Evolutionary conservation across 2,113 vertebrate genomes (phyloP).

Genomic region (Lota lota): DNA sequence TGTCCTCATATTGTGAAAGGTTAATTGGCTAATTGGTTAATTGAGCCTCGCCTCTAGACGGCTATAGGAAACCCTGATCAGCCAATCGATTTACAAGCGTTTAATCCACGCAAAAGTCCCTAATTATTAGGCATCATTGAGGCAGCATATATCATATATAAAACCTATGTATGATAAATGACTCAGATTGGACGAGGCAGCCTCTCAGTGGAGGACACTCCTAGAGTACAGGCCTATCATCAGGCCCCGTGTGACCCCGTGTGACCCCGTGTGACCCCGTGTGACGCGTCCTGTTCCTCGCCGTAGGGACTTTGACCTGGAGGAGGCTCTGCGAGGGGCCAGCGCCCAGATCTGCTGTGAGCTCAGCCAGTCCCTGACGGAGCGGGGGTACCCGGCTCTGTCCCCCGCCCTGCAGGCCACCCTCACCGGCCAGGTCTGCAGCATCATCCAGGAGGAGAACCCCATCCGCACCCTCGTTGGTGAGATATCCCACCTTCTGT

Average conservation of each 20-base stretch:
- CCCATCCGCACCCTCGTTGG: slow-evolving; percentile 85
- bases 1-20: too few species aligned
- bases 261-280: background rate
- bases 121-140: too few species aligned
- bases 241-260: background rate
- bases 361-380: slow-evolving; percentile 81
- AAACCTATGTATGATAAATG: too few species aligned
- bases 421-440: slow-evolving; percentile 83
- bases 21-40: too few species aligned
- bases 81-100: too few species aligned
- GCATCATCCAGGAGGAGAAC: slow-evolving; percentile 80
- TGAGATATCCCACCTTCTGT: slow-evolving; percentile 56
- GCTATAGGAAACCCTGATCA: too few species aligned
- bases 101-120: too few species aligned
- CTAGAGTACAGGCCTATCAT: background rate
- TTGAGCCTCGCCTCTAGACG: too few species aligned
- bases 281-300: background rate
- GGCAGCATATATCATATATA: too few species aligned
- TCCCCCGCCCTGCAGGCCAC: slow-evolving; percentile 75
- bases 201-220: too few species aligned
- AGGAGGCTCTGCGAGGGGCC: slow-evolving; percentile 79
- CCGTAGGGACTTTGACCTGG: slow-evolving; percentile 78
- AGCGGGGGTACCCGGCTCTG: slow-evolving; percentile 75
- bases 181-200: too few species aligned
- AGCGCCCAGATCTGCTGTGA: slow-evolving; percentile 82